phyloP scores from a whole-genome alignment of 2,888 invertebrate genomes.

The Pantelozetes paolii region DNA sequence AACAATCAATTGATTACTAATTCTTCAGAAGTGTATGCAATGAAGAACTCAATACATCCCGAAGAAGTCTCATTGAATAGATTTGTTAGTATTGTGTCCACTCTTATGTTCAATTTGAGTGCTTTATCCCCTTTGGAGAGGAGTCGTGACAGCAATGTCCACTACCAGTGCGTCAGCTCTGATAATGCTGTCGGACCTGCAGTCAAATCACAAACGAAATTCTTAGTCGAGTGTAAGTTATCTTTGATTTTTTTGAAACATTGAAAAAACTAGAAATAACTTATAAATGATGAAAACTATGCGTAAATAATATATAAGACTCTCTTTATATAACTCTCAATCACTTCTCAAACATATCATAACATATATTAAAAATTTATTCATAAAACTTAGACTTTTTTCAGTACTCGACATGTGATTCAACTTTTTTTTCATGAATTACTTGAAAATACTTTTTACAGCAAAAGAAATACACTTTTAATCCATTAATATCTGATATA shows the following conservation, averaged over 20 bases:
- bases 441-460: no score
- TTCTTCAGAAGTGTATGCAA: constrained; percentile 38
- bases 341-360: not conserved
- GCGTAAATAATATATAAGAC: not conserved
- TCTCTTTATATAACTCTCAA: constrained; percentile 6
- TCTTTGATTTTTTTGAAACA: not conserved
- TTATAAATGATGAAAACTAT: not conserved
- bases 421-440: no score
- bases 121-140: constrained; percentile 47
- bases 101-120: constrained; percentile 59
- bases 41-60: constrained; percentile 43
- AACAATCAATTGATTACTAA: constrained; percentile 41
- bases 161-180: constrained; percentile 48
- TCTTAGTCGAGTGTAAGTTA: constrained; percentile 82
- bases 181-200: constrained; percentile 63
- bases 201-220: constrained; percentile 74
- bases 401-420: not conserved
- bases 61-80: constrained; percentile 59
- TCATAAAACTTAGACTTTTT: not conserved
- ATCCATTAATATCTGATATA: no score
- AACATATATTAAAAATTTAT: constrained; percentile 28
- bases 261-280: not conserved
- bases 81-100: constrained; percentile 82
- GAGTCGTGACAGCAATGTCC: constrained; percentile 46
- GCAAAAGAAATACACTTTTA: not conserved